A percentile compares a stretch with the other conserved stretches of the same genome.
phyloP scores from a whole-genome alignment of 1,140 invertebrate species.

The Zaprionus nigranus region DNA sequence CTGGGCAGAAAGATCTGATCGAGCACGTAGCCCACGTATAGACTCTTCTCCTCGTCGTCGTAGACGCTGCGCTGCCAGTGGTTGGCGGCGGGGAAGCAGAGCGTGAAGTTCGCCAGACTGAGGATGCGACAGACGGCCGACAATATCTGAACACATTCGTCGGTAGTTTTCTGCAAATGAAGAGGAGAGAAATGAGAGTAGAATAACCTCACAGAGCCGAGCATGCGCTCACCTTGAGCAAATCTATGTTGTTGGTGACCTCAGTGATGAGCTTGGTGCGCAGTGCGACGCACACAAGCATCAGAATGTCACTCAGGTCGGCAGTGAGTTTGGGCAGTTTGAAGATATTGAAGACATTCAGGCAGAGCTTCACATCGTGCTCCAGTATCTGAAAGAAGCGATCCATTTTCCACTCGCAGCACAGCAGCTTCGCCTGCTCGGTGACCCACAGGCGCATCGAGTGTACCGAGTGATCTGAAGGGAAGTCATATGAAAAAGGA shows the following conservation, averaged over 20 bases:
- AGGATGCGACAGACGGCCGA: conserved; percentile 89
- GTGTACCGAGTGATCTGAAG: conserved; percentile 90
- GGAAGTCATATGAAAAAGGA: conserved; percentile 13
- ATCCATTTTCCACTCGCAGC: conserved; percentile 90
- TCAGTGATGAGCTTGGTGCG: conserved; percentile 91
- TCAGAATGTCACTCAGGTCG: conserved; percentile 85
- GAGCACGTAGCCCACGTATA: conserved; percentile 79
- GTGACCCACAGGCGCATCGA: conserved; percentile 90
- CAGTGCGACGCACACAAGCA: conserved; percentile 90
- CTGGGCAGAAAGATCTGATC: conserved; percentile 91
- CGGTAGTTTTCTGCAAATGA: conserved; percentile 87
- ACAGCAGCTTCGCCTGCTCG: conserved; percentile 88
- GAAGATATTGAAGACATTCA: conserved; percentile 87
- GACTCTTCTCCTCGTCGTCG: conserved; percentile 73
- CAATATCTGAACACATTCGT: conserved; percentile 88
- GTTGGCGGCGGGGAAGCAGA: conserved; percentile 89
- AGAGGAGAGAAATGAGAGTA: not conserved
- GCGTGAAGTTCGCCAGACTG: conserved; percentile 90
- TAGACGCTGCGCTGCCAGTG: conserved; percentile 86
- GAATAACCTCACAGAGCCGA: too few species aligned
- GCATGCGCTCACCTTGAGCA: conserved; percentile 87
- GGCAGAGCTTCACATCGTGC: conserved; percentile 88
- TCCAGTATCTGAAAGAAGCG: conserved; percentile 87
- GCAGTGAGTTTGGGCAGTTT: conserved; percentile 86
- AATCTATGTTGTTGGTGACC: conserved; percentile 89